Evolutionary conservation across 1,140 invertebrate genomes (phyloP).

Genomic region (Aphidius gifuensis): DNA sequence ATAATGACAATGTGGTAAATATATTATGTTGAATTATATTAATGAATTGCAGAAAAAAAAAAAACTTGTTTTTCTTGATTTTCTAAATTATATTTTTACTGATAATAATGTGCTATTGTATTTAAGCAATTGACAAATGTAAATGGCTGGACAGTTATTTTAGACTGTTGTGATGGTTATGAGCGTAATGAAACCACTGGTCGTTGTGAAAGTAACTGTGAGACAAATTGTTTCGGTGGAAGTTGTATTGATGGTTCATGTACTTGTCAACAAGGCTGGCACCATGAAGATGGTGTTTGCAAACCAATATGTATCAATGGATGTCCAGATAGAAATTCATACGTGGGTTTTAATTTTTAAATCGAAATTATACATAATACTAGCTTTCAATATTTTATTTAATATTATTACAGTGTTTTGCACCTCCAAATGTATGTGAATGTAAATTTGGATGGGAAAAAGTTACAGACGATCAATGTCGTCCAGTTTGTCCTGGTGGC

Average conservation of each 20-base stretch:
- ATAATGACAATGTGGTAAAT: too few species aligned
- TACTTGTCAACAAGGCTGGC: conserved; percentile 43
- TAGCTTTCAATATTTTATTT: too few species aligned
- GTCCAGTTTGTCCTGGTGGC: conserved; percentile 44
- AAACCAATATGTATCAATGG: conserved; percentile 39
- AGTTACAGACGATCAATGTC: conserved; percentile 34
- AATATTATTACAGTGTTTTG: conserved; percentile 43
- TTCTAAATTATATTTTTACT: too few species aligned
- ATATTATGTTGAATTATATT: too few species aligned
- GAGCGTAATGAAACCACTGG: conserved; percentile 32
- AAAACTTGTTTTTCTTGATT: too few species aligned
- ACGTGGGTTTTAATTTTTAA: conserved; percentile 13
- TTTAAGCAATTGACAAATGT: neutral
- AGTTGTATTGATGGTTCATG: conserved; percentile 41
- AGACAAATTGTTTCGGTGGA: conserved; percentile 49
- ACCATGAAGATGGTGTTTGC: conserved; percentile 37
- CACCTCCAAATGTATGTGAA: conserved; percentile 42
- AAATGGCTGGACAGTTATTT: conserved; percentile 39
- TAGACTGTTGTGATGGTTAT: conserved; percentile 51
- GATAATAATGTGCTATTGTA: too few species aligned
- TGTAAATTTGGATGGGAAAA: conserved; percentile 49
- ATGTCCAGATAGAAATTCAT: conserved; percentile 42
- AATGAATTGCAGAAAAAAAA: too few species aligned
- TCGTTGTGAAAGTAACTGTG: conserved; percentile 46
- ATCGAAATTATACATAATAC: too few species aligned